Conservation (phyloP, 2,797 vertebrate genomes). For the Eulemur mongoz region DNA sequence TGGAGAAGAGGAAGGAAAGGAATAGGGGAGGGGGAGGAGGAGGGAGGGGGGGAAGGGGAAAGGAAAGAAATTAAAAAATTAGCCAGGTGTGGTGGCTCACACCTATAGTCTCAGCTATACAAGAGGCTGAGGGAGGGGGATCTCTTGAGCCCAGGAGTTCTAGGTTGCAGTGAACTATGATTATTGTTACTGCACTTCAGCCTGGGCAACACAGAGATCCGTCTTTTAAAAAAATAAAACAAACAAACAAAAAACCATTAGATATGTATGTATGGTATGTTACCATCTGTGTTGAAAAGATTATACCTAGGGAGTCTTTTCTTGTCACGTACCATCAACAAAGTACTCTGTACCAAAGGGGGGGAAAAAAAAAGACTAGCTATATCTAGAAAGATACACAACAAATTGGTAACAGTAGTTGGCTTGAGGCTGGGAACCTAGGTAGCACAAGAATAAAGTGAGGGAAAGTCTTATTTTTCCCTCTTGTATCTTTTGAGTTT, state of each 20-base stretch:
- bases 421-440: not conserved
- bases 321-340: not conserved
- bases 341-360: not conserved
- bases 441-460: not conserved
- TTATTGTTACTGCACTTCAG: too few species aligned
- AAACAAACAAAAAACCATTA: too few species aligned
- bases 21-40: too few species aligned
- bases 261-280: not conserved
- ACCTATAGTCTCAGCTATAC: too few species aligned
- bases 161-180: not conserved
- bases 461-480: not conserved
- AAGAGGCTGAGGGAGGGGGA: too few species aligned
- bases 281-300: not conserved
- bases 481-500: not conserved
- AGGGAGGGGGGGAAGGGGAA: not conserved
- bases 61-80: not conserved
- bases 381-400: not conserved
- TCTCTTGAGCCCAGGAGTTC: too few species aligned
- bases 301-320: not conserved
- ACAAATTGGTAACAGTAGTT: not conserved
- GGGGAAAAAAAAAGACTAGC: not conserved
- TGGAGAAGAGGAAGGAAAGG: too few species aligned
- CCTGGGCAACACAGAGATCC: not conserved
- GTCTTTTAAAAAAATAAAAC: not conserved
- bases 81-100: not conserved